Base-by-base conservation (phyloP, 2,797 vertebrate genomes). In the Apogon talboti region DNA sequence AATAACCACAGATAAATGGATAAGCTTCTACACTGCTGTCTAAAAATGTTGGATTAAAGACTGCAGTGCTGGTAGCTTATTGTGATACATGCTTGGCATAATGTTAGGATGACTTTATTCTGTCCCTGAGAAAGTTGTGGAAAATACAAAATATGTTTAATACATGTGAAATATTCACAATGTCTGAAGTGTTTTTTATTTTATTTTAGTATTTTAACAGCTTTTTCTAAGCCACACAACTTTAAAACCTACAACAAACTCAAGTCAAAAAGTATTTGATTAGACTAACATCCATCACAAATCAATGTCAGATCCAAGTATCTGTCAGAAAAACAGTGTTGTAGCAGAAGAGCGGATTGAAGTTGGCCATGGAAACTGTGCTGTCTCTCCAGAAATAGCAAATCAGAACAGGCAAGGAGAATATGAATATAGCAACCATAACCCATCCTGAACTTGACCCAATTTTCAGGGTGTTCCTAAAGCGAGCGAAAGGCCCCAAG, bases 391-490 rank as follows among this genome's bases (percentile, higher is more conserved):
- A 75, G 56, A 56, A 79, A 71, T 59, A 61, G 77, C 70, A 74
- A 77, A 78, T 80, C 67, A 60, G 15, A 68, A 82, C 21, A 66
- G 35, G 51, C 21, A 24, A 71, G 28, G 37, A 72, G 62, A 75
- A 66, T 35, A 53, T 65, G 71, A 81, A 79, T 68, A 72, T 71
- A 24, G 21, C 62, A 66, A 65, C 63, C 63, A 53, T 66, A 59
- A 71, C 79, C 75, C 47, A 42, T 81, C 66, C 79, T 59, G 81
- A 86, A 76, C 70, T 54, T 63, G 18, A 21, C 66, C 80, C 76
- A 77, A 19, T 85, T 81, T 72, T 69, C 78, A 75, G 77, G 72
- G 78, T 80, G 79, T 86, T 87, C 59, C 74, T 80, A 64, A 71
- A 56, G 63, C 79, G 5, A 74, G 71, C 10, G 18, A n/a, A 75